phyloP scores from a whole-genome alignment of 2,888 invertebrate species.

The Orchesellides sinensis region DNA sequence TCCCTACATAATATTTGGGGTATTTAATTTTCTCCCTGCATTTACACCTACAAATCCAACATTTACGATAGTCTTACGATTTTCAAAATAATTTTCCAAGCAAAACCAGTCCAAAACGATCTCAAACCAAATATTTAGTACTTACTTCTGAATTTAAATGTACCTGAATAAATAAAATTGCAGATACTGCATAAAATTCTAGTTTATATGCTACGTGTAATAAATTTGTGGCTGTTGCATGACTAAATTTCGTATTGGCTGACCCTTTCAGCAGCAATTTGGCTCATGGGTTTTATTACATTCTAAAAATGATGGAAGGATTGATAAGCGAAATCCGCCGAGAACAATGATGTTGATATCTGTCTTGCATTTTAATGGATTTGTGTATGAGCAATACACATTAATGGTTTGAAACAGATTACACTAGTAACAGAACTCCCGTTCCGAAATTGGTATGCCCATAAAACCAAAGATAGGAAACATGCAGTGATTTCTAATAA shows the following conservation, averaged over 20 bases:
- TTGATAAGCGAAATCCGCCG: conserved; percentile 42
- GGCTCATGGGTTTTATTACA: conserved; percentile 38
- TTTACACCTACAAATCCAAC: too few relatives aligned
- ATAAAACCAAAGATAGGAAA: conserved; percentile 38
- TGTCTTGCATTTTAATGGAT: conserved; percentile 55
- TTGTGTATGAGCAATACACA: conserved; percentile 26
- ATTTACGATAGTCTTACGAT: too few relatives aligned
- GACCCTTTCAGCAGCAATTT: conserved; percentile 45
- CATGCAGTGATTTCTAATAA: conserved; percentile 47
- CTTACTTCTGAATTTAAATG: too few relatives aligned
- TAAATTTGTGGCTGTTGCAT: neutral
- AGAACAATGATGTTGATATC: conserved; percentile 28
- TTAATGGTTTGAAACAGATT: conserved; percentile 42
- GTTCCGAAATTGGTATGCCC: conserved; percentile 33
- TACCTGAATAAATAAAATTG: too few relatives aligned
- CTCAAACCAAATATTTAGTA: too few relatives aligned
- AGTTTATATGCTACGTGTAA: neutral
- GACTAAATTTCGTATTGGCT: conserved; percentile 4
- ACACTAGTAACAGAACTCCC: neutral
- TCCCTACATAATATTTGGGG: too few relatives aligned
- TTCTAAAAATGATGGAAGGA: conserved; percentile 24
- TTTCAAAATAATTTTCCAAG: too few relatives aligned
- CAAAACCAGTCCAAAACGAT: too few relatives aligned
- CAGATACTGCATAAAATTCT: too few relatives aligned
- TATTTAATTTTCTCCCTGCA: too few relatives aligned